Conservation (phyloP, 2,888 invertebrate genomes). For the Acrobasis repandana region DNA sequence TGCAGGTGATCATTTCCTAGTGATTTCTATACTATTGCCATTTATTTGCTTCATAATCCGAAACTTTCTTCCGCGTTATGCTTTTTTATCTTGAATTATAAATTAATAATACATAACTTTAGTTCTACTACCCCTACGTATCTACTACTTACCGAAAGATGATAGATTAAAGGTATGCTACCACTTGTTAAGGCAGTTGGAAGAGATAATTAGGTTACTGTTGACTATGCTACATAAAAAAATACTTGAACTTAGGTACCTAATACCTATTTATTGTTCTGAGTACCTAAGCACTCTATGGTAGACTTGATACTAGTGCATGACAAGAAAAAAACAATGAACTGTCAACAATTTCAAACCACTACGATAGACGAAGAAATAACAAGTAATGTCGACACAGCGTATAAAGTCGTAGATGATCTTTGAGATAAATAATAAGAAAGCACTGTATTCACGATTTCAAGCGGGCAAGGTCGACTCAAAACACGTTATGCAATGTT, state of each 20-base stretch:
- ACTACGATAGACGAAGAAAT: slow-evolving; percentile 20
- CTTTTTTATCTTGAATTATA: slow-evolving; percentile 19
- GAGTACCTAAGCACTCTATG: neutral
- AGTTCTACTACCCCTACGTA: too few relatives aligned
- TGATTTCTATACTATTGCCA: slow-evolving; percentile 47
- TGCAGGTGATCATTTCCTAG: slow-evolving; percentile 56
- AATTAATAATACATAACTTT: too few relatives aligned
- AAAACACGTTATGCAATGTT: slow-evolving; percentile 50
- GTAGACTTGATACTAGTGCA: neutral
- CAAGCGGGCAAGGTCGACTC: slow-evolving; percentile 55
- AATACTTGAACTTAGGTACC: too few relatives aligned
- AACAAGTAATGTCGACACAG: slow-evolving; percentile 13
- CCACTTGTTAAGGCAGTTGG: too few relatives aligned
- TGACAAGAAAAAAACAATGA: neutral
- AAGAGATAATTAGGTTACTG: too few relatives aligned
- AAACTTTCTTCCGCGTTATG: slow-evolving; percentile 38
- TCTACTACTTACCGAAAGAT: too few relatives aligned
- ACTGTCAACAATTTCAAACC: slow-evolving; percentile 10
- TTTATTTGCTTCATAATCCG: slow-evolving; percentile 39
- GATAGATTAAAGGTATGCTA: too few relatives aligned
- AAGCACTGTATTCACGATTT: slow-evolving; percentile 43
- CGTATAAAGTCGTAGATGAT: slow-evolving; percentile 36
- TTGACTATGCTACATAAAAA: too few relatives aligned
- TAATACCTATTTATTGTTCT: too few relatives aligned
- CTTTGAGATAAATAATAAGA: slow-evolving; percentile 37